Base-by-base conservation (phyloP, 1,140 invertebrate species). In the Drosophila athabasca region DNA sequence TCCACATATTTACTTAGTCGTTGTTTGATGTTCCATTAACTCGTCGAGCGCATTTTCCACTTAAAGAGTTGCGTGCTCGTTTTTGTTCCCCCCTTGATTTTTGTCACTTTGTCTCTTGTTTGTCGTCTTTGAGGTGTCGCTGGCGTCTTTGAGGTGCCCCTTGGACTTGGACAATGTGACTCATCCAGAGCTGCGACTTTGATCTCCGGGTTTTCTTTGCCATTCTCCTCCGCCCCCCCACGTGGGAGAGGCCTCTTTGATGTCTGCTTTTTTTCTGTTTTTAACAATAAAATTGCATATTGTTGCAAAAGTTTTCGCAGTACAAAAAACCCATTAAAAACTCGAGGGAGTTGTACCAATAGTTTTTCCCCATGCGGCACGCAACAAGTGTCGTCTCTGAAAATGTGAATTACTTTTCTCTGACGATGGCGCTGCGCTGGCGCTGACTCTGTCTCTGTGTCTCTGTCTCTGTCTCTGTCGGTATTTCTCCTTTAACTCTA, bases 301-400 rank as follows among this genome's bases (percentile, higher is more conserved):
- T 52, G 61, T 62, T 45, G 72, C 72, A 65, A 74, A 74, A 75
- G 53, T 76, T 84, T 85, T 85, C 69, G 76, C 60, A 58, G 72
- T 59, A 51, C 39, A 66, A 75, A 79, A 79, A 83, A 65, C 24
- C 43, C 71, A 84, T 71, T 69, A 74, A 69, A 85, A 41, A 62
- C 31, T 50, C 62, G 53, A 67, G 69, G 45, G 62, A 61, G 17
- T 44, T 48, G 9, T 29, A 8, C 45, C 59, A 60, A 69, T 62
- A 57, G 72, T 67, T 53, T 74, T 67, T 66, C 61, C 45, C 29
- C 78, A 76, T 78, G 73, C 82, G 61, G 59, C 81, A 85, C 69
- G 79, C 82, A 87, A 87, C 82, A 87, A 87, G 82, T 87, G 82
- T 87, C 82, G 83, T 76, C 60, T 75, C 64, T 44, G 59, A 46